Evolutionary conservation across 2,113 vertebrate species (phyloP).

Genomic region (Butorides virescens): DNA sequence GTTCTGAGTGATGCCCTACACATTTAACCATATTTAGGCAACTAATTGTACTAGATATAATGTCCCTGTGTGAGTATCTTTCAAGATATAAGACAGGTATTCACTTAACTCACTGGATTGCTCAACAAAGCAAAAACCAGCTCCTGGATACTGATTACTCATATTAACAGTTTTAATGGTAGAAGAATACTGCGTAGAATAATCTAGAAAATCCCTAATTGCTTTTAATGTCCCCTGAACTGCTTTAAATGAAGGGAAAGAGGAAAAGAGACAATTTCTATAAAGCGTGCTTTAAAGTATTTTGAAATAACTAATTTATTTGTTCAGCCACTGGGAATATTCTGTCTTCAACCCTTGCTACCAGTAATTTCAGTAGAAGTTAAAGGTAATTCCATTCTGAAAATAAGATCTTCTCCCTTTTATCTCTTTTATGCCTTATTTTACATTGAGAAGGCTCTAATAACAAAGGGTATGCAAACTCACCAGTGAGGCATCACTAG

Average conservation of each 20-base stretch:
- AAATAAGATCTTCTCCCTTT: not conserved
- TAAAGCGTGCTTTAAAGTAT: not conserved
- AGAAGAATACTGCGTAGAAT: not conserved
- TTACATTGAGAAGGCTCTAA: not conserved
- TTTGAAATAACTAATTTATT: not conserved
- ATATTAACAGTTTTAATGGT: conserved; percentile 8
- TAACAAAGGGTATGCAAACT: not conserved
- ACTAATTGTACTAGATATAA: conserved; percentile 5
- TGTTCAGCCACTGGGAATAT: not conserved
- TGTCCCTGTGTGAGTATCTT: not conserved
- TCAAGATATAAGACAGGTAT: not conserved
- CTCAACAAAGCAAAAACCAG: not conserved
- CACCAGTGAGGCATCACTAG: not conserved
- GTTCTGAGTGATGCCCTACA: conserved; percentile 27
- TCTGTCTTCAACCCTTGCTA: not conserved
- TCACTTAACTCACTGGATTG: not conserved
- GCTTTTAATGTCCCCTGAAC: not conserved
- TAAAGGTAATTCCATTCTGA: not conserved
- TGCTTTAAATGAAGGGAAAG: not conserved
- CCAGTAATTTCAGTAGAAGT: not conserved
- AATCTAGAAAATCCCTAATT: not conserved
- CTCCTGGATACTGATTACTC: not conserved
- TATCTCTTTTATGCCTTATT: not conserved
- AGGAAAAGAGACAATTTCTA: not conserved
- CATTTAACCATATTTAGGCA: conserved; percentile 53